phyloP scores from a whole-genome alignment of 2,888 invertebrate genomes.

The Macrosiphum euphorbiae region DNA sequence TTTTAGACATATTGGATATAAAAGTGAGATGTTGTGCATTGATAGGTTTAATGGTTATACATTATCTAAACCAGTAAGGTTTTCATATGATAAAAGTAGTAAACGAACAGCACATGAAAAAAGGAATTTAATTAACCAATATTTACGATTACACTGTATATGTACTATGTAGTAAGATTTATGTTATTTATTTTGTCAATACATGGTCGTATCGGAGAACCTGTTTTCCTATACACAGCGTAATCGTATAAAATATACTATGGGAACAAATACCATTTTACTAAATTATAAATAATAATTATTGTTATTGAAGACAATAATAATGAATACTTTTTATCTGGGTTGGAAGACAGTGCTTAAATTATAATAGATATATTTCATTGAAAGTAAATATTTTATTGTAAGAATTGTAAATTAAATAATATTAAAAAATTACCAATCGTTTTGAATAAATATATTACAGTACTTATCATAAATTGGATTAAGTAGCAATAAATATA shows the following conservation, averaged over 20 bases:
- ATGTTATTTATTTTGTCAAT: slow-evolving; percentile 32
- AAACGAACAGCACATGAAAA: slow-evolving; percentile 44
- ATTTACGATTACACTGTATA: slow-evolving; percentile 7
- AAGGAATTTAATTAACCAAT: slow-evolving; percentile 49
- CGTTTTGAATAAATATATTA: too few species aligned
- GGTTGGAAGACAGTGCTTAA: background rate
- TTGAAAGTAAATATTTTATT: too few species aligned
- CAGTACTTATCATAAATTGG: too few species aligned
- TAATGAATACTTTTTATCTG: background rate
- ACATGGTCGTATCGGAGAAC: slow-evolving; percentile 14
- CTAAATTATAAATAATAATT: background rate
- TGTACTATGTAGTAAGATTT: background rate
- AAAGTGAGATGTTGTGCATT: slow-evolving; percentile 60
- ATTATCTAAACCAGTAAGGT: slow-evolving; percentile 50
- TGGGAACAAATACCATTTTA: background rate
- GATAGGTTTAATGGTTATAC: slow-evolving; percentile 59
- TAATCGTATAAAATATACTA: background rate
- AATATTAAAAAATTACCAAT: too few species aligned
- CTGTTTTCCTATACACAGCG: background rate
- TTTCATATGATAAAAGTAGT: slow-evolving; percentile 18
- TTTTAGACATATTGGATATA: slow-evolving; percentile 63
- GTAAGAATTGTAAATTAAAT: too few species aligned
- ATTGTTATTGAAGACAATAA: background rate
- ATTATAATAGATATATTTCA: too few species aligned
- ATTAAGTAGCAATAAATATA: background rate